Conservation (phyloP, 1,140 invertebrate species). For the Whitmania pigra region DNA sequence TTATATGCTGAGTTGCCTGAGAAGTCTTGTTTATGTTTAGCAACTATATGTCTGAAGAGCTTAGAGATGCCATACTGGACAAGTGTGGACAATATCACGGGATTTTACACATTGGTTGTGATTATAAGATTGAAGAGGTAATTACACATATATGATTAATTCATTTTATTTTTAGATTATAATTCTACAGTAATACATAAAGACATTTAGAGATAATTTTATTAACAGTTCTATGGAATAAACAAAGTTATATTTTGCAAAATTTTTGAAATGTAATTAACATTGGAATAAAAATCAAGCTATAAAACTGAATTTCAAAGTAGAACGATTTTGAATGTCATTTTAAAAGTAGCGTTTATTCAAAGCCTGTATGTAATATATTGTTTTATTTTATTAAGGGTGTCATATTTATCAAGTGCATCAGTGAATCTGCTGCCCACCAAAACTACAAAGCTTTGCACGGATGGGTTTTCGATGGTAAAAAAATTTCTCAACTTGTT, state of each 20-base stretch:
- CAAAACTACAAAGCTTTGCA: constrained; percentile 7
- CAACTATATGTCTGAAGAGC: background rate
- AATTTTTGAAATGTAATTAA: background rate
- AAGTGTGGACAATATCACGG: constrained; percentile 6
- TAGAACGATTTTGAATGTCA: background rate
- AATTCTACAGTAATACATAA: background rate
- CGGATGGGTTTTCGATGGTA: constrained; percentile 7
- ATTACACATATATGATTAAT: background rate
- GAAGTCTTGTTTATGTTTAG: too few relatives aligned
- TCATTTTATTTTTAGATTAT: background rate
- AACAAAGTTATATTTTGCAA: background rate
- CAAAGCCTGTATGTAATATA: background rate
- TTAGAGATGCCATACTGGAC: constrained; percentile 6
- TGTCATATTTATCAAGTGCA: background rate
- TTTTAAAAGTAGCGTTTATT: background rate
- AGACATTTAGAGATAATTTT: background rate
- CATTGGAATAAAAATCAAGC: background rate
- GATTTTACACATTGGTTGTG: constrained; percentile 1
- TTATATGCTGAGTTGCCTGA: too few relatives aligned
- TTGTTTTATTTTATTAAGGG: background rate
- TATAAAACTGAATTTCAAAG: background rate
- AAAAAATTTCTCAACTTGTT: background rate
- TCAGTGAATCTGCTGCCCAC: constrained; percentile 1
- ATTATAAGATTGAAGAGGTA: constrained; percentile 1
- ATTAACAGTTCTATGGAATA: background rate